Percentiles rank a stretch among this genome's conserved stretches.
Evolutionary conservation across 2,888 invertebrate genomes (phyloP).

Genomic region (Spialia ferax): DNA sequence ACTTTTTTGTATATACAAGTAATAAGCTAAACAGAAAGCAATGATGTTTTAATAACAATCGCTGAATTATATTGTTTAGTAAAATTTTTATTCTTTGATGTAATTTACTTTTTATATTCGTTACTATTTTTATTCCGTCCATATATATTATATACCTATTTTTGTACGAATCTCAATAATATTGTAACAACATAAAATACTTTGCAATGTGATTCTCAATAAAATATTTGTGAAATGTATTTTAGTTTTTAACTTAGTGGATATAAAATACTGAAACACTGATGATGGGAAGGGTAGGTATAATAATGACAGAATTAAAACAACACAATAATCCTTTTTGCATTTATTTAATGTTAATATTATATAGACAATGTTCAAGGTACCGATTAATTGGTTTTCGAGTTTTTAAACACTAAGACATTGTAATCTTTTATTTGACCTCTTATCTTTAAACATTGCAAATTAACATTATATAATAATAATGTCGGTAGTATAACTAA

Average conservation of each 20-base stretch:
- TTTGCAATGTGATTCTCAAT: constrained; percentile 39
- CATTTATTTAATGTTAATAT: constrained; percentile 87
- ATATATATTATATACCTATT: too few relatives aligned
- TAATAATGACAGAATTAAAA: constrained; percentile 41
- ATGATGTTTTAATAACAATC: too few relatives aligned
- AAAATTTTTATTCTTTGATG: too few relatives aligned
- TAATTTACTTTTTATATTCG: not conserved
- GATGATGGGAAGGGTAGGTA: not conserved
- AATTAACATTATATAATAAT: constrained; percentile 79
- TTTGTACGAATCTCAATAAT: constrained; percentile 56
- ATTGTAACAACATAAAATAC: too few relatives aligned
- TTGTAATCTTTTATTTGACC: constrained; percentile 77
- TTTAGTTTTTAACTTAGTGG: not conserved
- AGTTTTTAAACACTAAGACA: constrained; percentile 83
- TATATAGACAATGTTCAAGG: constrained; percentile 86
- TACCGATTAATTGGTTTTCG: constrained; percentile 86
- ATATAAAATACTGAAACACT: too few relatives aligned
- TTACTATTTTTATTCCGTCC: constrained; percentile 64
- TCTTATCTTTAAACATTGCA: constrained; percentile 81
- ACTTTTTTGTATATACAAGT: too few relatives aligned
- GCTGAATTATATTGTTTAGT: too few relatives aligned
- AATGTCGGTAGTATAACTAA: constrained; percentile 76
- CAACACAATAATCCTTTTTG: constrained; percentile 61
- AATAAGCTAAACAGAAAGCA: too few relatives aligned
- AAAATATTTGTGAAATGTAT: constrained; percentile 45